Percentiles rank a stretch among this genome's conserved stretches.
Conservation (phyloP, 2,797 vertebrate species). For the Loriculus beryllinus region DNA sequence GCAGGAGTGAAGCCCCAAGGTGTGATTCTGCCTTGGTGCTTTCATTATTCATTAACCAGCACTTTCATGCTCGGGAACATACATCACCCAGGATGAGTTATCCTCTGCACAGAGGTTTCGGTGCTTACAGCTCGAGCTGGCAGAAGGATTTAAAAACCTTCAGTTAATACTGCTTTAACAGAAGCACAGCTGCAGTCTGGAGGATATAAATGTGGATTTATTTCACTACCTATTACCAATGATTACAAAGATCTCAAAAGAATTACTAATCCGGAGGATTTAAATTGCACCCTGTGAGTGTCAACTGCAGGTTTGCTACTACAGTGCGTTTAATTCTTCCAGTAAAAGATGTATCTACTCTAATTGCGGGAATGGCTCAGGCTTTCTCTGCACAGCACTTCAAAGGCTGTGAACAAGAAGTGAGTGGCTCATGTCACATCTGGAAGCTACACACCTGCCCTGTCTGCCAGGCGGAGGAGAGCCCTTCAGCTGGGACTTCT, state of each 20-base stretch:
- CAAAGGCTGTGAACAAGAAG: background rate
- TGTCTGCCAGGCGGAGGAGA: background rate
- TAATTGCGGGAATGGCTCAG: constrained; percentile 1
- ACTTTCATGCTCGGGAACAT: background rate
- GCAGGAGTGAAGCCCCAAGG: background rate
- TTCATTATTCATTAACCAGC: constrained; percentile 24
- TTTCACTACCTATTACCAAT: constrained; percentile 53
- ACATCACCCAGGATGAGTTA: constrained; percentile 15
- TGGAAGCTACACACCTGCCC: background rate
- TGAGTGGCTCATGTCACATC: background rate
- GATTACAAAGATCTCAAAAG: constrained; percentile 63
- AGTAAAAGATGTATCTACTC: constrained; percentile 11
- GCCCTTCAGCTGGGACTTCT: background rate
- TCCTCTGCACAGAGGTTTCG: background rate
- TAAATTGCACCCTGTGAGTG: constrained; percentile 45
- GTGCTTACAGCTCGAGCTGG: constrained; percentile 13
- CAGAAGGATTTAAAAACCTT: constrained; percentile 52
- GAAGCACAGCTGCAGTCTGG: constrained; percentile 50
- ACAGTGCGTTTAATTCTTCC: constrained; percentile 30
- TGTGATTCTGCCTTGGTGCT: background rate
- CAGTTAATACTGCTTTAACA: constrained; percentile 33
- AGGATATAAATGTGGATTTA: constrained; percentile 62
- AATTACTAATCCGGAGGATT: constrained; percentile 55
- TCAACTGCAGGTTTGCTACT: constrained; percentile 51
- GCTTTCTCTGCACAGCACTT: constrained; percentile 17